These are phyloP conservation scores for Drosophila lutescens DNA, from an alignment of 2,888 invertebrate species.

Conservation along the genomic window DNA sequence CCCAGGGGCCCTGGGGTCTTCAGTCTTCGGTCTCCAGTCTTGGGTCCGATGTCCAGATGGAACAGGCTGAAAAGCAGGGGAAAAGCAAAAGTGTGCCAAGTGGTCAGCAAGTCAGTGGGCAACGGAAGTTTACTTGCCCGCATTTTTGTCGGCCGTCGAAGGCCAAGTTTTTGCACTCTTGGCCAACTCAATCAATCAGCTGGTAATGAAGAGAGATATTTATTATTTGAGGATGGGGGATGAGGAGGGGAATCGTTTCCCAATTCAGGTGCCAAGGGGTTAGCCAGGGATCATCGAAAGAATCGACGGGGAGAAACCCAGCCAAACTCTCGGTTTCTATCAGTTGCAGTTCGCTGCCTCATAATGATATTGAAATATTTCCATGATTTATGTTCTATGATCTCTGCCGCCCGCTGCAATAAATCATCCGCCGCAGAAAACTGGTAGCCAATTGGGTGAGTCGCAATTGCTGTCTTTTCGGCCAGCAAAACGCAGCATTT, in stretches of 20 bases:
- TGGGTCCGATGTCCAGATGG: slow-evolving; percentile 32
- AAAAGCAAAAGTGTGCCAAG: slow-evolving; percentile 75
- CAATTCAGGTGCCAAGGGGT: slow-evolving; percentile 30
- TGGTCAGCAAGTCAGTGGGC: slow-evolving; percentile 43
- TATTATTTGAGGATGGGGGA: background rate
- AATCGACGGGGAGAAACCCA: slow-evolving; percentile 7
- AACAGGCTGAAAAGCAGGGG: slow-evolving; percentile 2
- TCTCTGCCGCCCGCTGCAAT: slow-evolving; percentile 42
- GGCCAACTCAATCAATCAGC: slow-evolving; percentile 69
- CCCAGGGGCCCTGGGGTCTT: slow-evolving; percentile 4
- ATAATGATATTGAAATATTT: slow-evolving; percentile 43
- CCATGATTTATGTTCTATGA: slow-evolving; percentile 45
- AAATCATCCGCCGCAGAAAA: slow-evolving; percentile 58
- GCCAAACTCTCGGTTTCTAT: slow-evolving; percentile 39
- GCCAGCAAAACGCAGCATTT: background rate
- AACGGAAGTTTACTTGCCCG: slow-evolving; percentile 77
- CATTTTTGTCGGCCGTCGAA: slow-evolving; percentile 66
- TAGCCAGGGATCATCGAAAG: slow-evolving; percentile 28
- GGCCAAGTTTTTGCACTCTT: slow-evolving; percentile 67
- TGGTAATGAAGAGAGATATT: slow-evolving; percentile 55
- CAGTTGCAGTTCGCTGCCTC: slow-evolving; percentile 41
- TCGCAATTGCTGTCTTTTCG: slow-evolving; percentile 37
- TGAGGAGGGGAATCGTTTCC: slow-evolving; percentile 13
- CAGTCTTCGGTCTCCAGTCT: background rate
- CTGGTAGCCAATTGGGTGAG: slow-evolving; percentile 69